These are phyloP conservation scores for Lycocerus yunnanus DNA, from an alignment of 2,888 invertebrate species.

Conservation along the genomic window DNA sequence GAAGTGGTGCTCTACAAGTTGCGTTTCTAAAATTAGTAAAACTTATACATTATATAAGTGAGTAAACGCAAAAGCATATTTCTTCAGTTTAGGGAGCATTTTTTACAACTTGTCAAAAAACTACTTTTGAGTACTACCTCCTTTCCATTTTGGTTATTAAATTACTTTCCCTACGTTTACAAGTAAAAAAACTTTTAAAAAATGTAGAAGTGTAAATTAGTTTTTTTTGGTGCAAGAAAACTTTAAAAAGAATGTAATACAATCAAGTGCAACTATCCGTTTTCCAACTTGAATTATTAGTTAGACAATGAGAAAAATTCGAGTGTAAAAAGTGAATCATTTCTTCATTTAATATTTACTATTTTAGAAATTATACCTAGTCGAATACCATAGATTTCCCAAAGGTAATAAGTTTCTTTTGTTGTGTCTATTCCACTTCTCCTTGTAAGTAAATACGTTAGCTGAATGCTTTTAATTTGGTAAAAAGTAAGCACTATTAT, in stretches of 20 bases:
- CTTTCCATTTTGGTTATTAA: background rate
- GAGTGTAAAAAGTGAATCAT: conserved; percentile 13
- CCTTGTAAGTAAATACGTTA: conserved; percentile 17
- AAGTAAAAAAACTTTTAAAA: background rate
- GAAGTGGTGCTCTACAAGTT: background rate
- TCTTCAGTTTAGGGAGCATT: background rate
- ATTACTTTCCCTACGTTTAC: background rate
- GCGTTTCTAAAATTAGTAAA: background rate
- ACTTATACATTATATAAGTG: background rate
- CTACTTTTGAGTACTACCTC: background rate
- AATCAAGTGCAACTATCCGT: conserved; percentile 11
- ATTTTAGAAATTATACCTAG: conserved; percentile 26
- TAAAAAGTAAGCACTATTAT: background rate
- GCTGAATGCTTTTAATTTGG: conserved; percentile 22
- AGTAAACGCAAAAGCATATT: background rate
- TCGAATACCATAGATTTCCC: conserved; percentile 25
- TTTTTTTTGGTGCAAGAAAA: background rate
- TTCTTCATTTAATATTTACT: conserved; percentile 24
- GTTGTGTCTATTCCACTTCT: conserved; percentile 21
- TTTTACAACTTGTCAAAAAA: background rate
- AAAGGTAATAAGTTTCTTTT: conserved; percentile 25
- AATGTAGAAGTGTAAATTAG: background rate
- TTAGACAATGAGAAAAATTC: background rate
- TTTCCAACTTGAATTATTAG: conserved; percentile 15
- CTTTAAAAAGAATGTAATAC: background rate